These are phyloP conservation scores for Pipa parva DNA, from an alignment of 2,113 vertebrate species.

Conservation along the genomic window DNA sequence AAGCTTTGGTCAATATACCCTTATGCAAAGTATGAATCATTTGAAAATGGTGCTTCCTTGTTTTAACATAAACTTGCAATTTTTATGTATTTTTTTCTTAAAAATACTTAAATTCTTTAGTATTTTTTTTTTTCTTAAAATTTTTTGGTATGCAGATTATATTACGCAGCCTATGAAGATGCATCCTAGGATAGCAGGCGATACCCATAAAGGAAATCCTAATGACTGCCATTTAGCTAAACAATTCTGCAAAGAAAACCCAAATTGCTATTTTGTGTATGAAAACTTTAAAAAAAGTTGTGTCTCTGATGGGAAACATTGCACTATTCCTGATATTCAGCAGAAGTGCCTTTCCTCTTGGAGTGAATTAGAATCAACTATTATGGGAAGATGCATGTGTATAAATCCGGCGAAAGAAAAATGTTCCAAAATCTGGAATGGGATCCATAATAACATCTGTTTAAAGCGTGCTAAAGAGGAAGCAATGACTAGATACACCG, in stretches of 20 bases:
- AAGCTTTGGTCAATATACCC: too few species aligned
- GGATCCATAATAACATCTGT: conserved; percentile 57
- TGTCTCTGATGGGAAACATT: conserved; percentile 18
- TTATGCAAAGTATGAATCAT: too few species aligned
- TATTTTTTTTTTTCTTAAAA: too few species aligned
- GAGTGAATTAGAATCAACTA: conserved; percentile 47
- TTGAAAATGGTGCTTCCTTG: too few species aligned
- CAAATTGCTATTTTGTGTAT: conserved; percentile 38
- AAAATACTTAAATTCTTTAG: too few species aligned
- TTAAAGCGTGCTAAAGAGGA: conserved; percentile 21
- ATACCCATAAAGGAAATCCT: rapidly evolving
- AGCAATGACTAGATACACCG: conserved; percentile 32
- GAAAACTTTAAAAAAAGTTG: conserved; percentile 52
- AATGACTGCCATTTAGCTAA: conserved; percentile 40
- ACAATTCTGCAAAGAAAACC: conserved; percentile 44
- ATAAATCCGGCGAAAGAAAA: conserved; percentile 32
- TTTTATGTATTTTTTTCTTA: too few species aligned
- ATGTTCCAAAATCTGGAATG: conserved; percentile 52
- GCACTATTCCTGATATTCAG: neutral
- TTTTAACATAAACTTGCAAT: too few species aligned
- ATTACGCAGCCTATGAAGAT: too few species aligned
- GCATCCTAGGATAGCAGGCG: neutral
- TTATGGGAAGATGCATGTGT: conserved; percentile 54
- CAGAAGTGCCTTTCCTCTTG: conserved; percentile 47
- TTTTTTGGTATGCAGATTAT: too few species aligned